A percentile compares a stretch with the other conserved stretches of the same genome.
These are phyloP conservation scores for Neomorphus geoffroyi DNA, from an alignment of 2,797 vertebrate genomes.

Conservation along the genomic window DNA sequence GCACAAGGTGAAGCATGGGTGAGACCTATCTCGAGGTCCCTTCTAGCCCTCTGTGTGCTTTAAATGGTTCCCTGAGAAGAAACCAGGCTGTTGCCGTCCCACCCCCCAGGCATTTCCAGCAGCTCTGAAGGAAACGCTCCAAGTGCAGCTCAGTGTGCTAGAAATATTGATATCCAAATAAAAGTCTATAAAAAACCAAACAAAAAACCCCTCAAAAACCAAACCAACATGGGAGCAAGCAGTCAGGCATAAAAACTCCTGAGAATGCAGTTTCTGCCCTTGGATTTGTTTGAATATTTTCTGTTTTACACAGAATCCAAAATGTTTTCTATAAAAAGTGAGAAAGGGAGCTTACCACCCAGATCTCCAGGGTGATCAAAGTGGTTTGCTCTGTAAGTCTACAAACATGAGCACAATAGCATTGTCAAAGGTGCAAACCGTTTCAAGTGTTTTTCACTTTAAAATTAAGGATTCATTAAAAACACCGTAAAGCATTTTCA, in stretches of 20 bases:
- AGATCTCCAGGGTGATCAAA: not conserved
- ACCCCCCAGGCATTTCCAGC: not conserved
- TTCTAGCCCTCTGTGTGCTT: not conserved
- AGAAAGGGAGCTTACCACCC: not conserved
- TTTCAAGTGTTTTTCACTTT: not conserved
- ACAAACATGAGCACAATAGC: not conserved
- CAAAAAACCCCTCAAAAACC: not conserved
- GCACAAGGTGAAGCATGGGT: not conserved
- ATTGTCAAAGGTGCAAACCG: slow-evolving; percentile 3
- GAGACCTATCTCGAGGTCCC: not conserved
- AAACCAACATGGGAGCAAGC: not conserved
- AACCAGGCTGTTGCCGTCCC: not conserved
- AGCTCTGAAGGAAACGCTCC: not conserved
- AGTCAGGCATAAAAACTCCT: not conserved
- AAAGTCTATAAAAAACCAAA: not conserved
- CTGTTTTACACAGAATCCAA: not conserved
- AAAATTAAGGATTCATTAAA: slow-evolving; percentile 1
- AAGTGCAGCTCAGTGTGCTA: not conserved
- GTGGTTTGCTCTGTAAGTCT: not conserved
- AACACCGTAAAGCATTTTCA: not conserved
- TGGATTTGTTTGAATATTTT: not conserved
- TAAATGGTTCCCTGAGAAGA: not conserved
- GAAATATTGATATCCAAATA: not conserved
- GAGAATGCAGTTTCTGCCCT: not conserved
- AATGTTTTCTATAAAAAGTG: not conserved